A percentile compares a stretch with the other conserved stretches of the same genome.
phyloP scores from a whole-genome alignment of 2,797 vertebrate genomes.

The Benthosema pterotum region DNA sequence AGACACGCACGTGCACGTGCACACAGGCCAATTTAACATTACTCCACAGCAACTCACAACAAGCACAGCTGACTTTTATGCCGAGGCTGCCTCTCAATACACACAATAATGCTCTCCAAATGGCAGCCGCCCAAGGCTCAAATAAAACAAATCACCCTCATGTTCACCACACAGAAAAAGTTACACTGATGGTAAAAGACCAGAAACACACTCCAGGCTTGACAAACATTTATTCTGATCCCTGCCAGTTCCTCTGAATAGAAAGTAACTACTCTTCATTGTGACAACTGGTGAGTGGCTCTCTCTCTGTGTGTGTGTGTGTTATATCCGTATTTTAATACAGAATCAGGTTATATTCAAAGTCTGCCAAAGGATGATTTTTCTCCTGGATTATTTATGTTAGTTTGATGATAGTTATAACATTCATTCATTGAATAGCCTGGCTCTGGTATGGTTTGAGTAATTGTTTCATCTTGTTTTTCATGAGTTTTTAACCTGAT shows the following conservation, averaged over 20 bases:
- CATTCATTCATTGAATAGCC: not conserved
- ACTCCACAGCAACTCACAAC: constrained; percentile 70
- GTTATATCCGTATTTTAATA: not conserved
- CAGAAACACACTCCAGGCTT: constrained; percentile 18
- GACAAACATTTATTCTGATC: constrained; percentile 18
- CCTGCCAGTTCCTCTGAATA: constrained; percentile 38
- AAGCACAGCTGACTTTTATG: constrained; percentile 51
- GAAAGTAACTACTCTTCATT: constrained; percentile 38
- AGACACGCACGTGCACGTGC: constrained; percentile 7
- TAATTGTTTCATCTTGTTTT: not conserved
- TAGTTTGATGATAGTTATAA: too few relatives aligned
- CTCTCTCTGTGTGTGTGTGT: not conserved
- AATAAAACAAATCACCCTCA: constrained; percentile 34
- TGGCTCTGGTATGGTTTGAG: constrained; percentile 3
- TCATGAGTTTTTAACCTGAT: too few relatives aligned
- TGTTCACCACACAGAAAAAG: constrained; percentile 38
- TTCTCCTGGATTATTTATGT: not conserved
- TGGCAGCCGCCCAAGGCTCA: constrained; percentile 57
- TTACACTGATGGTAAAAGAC: constrained; percentile 30
- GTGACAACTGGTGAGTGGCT: constrained; percentile 7
- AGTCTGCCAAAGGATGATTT: not conserved
- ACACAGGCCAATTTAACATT: not conserved
- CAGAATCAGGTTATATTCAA: not conserved
- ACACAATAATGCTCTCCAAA: constrained; percentile 31
- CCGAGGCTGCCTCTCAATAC: constrained; percentile 16